Percentiles rank a stretch among this genome's conserved stretches.
Evolutionary conservation across 2,888 invertebrate species (phyloP).

Genomic region (Drosophila emarginata): DNA sequence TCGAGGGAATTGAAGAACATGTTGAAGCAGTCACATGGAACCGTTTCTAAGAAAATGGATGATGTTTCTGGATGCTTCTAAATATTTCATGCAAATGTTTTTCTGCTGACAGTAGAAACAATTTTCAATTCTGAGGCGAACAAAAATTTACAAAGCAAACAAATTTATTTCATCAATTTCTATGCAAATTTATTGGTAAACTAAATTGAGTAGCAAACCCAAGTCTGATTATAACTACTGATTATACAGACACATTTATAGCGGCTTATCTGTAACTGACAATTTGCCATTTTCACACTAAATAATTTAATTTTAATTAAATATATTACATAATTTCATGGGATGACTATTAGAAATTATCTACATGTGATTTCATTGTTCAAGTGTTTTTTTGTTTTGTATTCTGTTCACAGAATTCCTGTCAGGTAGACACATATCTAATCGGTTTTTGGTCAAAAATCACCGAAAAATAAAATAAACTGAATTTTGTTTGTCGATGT

Average conservation of each 20-base stretch:
- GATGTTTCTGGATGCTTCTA: no score
- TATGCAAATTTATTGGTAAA: no score
- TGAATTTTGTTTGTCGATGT: neutral
- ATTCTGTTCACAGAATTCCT: neutral
- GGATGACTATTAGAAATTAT: neutral
- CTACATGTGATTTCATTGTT: neutral
- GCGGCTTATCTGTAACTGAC: neutral
- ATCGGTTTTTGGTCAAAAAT: neutral
- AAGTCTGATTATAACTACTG: neutral
- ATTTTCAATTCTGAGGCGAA: no score
- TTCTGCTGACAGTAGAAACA: no score
- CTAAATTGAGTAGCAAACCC: neutral
- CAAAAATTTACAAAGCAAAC: no score
- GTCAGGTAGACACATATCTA: neutral
- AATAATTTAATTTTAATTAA: slow-evolving; percentile 1
- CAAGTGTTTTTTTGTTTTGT: neutral
- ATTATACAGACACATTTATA: neutral
- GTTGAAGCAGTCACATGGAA: no score
- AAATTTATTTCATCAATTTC: no score
- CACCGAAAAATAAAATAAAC: neutral
- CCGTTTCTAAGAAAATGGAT: no score
- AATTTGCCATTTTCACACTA: slow-evolving; percentile 1
- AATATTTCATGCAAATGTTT: no score
- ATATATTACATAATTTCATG: neutral
- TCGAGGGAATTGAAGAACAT: no score